Percentiles rank a stretch among this genome's conserved stretches.
Conservation (phyloP, 2,113 vertebrate species). For the Sigmodon hispidus region DNA sequence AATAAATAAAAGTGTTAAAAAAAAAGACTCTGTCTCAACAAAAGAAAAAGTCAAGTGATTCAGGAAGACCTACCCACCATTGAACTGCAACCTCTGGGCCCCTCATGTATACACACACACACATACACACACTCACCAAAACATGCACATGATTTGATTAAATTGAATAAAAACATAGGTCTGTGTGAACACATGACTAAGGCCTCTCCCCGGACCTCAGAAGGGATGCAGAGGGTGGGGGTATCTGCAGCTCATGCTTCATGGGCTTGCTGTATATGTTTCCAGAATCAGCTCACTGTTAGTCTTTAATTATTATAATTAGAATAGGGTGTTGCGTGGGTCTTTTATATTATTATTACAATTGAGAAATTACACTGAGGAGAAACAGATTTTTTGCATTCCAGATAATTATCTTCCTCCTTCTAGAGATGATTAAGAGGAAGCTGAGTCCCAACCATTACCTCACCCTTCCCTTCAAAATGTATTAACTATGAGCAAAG, state of each 20-base stretch:
- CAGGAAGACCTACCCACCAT: neutral
- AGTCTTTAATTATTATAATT: conserved; percentile 14
- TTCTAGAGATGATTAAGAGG: neutral
- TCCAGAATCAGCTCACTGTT: neutral
- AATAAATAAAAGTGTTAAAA: too few relatives aligned
- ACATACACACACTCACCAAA: neutral
- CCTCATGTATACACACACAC: neutral
- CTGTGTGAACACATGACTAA: neutral
- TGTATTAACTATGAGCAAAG: too few relatives aligned
- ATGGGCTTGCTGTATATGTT: fast-evolving
- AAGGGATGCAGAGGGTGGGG: neutral
- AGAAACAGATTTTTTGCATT: neutral
- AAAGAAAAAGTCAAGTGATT: neutral
- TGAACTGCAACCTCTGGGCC: neutral
- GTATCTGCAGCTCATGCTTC: neutral
- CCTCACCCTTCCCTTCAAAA: neutral
- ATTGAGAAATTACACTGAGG: conserved; percentile 15
- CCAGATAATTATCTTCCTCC: neutral
- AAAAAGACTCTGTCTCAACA: neutral
- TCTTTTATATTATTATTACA: neutral
- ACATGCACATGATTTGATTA: neutral
- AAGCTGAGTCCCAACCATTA: neutral
- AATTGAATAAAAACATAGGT: neutral
- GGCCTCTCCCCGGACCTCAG: neutral
- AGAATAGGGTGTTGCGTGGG: neutral